Base-by-base conservation (phyloP, 2,113 vertebrate species). In the Pseudopipra pipra region DNA sequence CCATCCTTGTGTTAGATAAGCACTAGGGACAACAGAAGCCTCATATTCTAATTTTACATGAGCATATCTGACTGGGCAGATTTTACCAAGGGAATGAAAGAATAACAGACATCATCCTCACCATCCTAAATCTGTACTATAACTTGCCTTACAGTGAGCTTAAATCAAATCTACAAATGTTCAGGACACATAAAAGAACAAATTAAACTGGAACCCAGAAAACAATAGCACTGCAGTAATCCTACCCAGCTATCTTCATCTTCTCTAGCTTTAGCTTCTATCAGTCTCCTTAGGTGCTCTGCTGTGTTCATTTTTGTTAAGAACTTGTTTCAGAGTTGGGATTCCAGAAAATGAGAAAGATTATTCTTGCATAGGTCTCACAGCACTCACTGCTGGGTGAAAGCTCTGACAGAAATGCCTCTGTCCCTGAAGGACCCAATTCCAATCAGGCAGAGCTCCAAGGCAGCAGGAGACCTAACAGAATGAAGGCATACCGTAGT, bases 301-400 rank as follows among this genome's bases (percentile, higher is more conserved):
- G 43, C 27, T 67, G 14, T 25, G 55, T 47, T 86, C 46, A n/a
- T 83, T 90, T 91, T 77, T 82, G 58, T 87, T 66, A 87, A 72
- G 43, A 79, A 85, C 14, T 76, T 79, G n/a, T 82, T 95, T 86
- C 12, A 6, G 78, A 74, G 14, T 22, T 80, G 65, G 18, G 23
- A 81, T 88, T 79, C 22, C 65, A 88, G 82, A 93, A 95, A 96
- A 90, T 74, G 27, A 93, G 65, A 67, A 80, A 63, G 51, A 88
- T 89, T 81, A 75, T 77, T 90, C 87, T 85, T 73, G 24, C 35
- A 30, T 0, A 83, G 30, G n/a, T 72, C 49, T 80, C 58, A n/a
- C 33, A 79, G 39, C 21, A 47, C 33, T n/a, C 21, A 47, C 33
- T n/a, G 22, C 75, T 80, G 43, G 37, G n/a, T 85, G 85, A 87